phyloP scores from a whole-genome alignment of 2,113 vertebrate species.

The Myrmophylax atrothorax region DNA sequence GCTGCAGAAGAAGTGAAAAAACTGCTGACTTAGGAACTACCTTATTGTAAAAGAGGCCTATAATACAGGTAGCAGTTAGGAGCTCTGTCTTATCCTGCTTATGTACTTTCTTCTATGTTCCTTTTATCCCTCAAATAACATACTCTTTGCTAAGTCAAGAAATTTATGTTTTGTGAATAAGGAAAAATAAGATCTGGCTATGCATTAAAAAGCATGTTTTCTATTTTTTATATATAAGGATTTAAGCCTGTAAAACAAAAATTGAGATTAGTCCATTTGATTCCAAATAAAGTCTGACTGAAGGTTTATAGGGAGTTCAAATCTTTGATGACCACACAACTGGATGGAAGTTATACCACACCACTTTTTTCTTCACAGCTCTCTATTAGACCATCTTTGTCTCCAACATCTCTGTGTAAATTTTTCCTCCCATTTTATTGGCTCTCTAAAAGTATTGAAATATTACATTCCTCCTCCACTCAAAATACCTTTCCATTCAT shows the following conservation, averaged over 20 bases:
- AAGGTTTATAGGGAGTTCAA: background rate
- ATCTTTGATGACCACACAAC: background rate
- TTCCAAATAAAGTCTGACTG: background rate
- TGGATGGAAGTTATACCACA: background rate
- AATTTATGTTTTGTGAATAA: background rate
- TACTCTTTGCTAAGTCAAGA: background rate
- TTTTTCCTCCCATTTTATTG: background rate
- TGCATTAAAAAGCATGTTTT: background rate
- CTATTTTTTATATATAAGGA: background rate
- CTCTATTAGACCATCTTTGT: background rate
- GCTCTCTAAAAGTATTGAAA: background rate
- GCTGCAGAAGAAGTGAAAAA: background rate
- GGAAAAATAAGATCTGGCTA: background rate
- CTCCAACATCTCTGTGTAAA: background rate
- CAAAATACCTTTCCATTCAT: background rate
- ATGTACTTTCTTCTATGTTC: background rate
- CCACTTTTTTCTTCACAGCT: background rate
- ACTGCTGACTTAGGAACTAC: background rate
- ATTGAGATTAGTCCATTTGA: background rate
- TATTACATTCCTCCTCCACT: background rate
- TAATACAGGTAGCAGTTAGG: background rate
- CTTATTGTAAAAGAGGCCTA: background rate
- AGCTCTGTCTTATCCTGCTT: background rate
- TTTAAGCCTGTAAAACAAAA: background rate
- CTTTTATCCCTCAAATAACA: background rate